Base-by-base conservation (phyloP, 2,797 vertebrate genomes). In the Acestrorhynchus altus region DNA sequence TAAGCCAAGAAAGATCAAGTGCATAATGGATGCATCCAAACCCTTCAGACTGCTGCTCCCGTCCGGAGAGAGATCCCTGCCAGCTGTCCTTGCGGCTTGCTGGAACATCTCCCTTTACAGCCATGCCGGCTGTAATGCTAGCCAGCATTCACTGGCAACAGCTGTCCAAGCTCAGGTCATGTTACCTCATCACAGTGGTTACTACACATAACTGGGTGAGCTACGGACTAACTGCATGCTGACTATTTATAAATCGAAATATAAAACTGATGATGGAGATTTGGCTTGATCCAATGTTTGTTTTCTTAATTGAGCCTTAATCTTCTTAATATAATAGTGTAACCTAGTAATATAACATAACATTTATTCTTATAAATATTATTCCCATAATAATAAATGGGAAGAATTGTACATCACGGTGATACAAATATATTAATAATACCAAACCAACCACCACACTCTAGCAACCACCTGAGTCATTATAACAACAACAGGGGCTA, bases 231-330 rank as follows among this genome's bases (percentile, higher is more conserved):
- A 76, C 54, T 22, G 46, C 46, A 40, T 40, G 6, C 47, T 11
- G 26, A 49, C 72, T 87, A 79, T 86, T 86, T 87, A 80, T 82
- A 82, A 24, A 64, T 26, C n/a, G n/a, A n/a, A n/a, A n/a, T n/a
- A n/a, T n/a, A n/a, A n/a, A 35, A 2, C 1, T 35, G 2, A 52
- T 61, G 75, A 24, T 28, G 46, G 15, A n/a, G 49, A 15, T 46
- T 24, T 22, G 20, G 13, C 11, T 51, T 47, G 42, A 47, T 31
- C n/a, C 4, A 24, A n/a, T n/a, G n/a, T n/a, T n/a, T n/a, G n/a
- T n/a, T n/a, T n/a, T n/a, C n/a, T n/a, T n/a, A n/a, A n/a, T n/a
- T n/a, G n/a, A n/a, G n/a, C n/a, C n/a, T n/a, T n/a, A n/a, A n/a
- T n/a, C n/a, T n/a, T n/a, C n/a, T n/a, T n/a, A n/a, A n/a, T n/a